Conservation (phyloP, 1,140 invertebrate species). For the Caenorhabditis inopinata region DNA sequence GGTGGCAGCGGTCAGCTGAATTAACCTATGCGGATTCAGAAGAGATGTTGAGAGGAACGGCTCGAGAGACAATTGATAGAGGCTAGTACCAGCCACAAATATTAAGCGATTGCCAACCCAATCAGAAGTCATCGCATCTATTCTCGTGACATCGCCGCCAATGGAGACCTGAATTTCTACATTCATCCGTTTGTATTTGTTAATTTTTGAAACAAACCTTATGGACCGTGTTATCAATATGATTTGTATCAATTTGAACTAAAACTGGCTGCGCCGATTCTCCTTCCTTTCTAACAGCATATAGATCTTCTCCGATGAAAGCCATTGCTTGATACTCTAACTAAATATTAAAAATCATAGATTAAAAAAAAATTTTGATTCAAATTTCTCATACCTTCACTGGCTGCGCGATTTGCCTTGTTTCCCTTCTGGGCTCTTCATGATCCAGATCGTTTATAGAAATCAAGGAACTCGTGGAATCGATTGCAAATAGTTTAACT, state of each 20-base stretch:
- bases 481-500: conserved; percentile 64
- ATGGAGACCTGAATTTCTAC: conserved; percentile 49
- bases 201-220: conserved; percentile 46
- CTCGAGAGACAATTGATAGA: conserved; percentile 41
- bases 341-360: conserved; percentile 40
- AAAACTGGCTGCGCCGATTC: conserved; percentile 56
- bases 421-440: conserved; percentile 56
- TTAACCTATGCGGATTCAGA: conserved; percentile 56
- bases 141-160: conserved; percentile 58
- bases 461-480: conserved; percentile 59
- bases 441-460: conserved; percentile 49
- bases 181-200: background rate
- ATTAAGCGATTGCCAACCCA: conserved; percentile 63
- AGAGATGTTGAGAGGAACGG: conserved; percentile 52
- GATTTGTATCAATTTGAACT: conserved; percentile 62
- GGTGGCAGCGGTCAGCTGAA: conserved; percentile 60
- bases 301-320: conserved; percentile 63
- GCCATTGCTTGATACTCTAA: conserved; percentile 62
- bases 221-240: conserved; percentile 59
- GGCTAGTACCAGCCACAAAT: conserved; percentile 50
- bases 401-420: conserved; percentile 35
- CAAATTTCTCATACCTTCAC: background rate
- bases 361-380: background rate
- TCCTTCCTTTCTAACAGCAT: conserved; percentile 60
- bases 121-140: conserved; percentile 64